Conservation (phyloP, 1,140 invertebrate species). For the Popillia japonica region DNA sequence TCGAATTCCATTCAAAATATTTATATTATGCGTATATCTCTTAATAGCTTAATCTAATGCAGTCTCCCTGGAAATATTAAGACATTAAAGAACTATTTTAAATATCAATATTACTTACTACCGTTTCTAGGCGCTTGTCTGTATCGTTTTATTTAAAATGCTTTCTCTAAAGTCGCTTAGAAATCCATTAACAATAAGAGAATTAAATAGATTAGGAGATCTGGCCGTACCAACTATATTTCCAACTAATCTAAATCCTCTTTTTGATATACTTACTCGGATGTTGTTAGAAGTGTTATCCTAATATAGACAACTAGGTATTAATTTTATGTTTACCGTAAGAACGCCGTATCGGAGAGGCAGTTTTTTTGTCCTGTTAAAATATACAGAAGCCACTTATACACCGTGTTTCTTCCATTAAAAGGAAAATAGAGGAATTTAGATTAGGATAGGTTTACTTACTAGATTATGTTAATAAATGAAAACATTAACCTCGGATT, state of each 20-base stretch:
- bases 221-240: background rate
- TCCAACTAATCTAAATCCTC: conserved; percentile 5
- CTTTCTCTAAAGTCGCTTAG: conserved; percentile 12
- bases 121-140: background rate
- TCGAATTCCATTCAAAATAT: no score
- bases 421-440: no score
- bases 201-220: background rate
- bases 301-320: background rate
- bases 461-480: no score
- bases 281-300: background rate
- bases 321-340: background rate
- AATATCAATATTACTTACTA: conserved; percentile 8
- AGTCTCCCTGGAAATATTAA: background rate
- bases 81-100: background rate
- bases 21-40: no score
- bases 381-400: background rate
- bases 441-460: no score
- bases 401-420: no score
- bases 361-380: background rate
- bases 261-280: background rate
- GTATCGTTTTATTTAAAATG: conserved; percentile 12
- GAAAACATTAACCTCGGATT: no score
- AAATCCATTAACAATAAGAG: conserved; percentile 26
- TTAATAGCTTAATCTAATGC: conserved; percentile 1
- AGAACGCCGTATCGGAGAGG: background rate